A percentile compares a stretch with the other conserved stretches of the same genome.
Evolutionary conservation across 1,140 invertebrate species (phyloP).

Genomic region (Chrysomallon squamiferum): DNA sequence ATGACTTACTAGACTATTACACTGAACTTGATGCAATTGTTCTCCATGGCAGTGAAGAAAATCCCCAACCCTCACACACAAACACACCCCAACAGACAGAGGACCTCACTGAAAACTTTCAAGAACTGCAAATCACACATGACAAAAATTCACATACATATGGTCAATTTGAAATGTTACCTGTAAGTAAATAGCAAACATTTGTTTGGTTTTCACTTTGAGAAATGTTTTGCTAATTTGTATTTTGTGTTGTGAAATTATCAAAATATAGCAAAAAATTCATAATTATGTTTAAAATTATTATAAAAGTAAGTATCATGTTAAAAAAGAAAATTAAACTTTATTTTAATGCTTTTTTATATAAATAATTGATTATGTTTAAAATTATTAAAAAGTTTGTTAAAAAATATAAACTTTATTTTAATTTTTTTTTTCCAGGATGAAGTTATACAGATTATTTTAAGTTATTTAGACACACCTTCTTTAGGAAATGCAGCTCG

Average conservation of each 20-base stretch:
- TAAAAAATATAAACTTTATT: neutral
- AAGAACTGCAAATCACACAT: too few species aligned
- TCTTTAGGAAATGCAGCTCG: slow-evolving; percentile 78
- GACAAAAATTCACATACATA: too few species aligned
- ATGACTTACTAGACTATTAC: slow-evolving; percentile 80
- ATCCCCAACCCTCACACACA: too few species aligned
- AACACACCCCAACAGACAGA: too few species aligned
- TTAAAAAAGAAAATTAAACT: too few species aligned
- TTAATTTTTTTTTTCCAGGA: slow-evolving; percentile 63
- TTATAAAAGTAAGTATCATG: too few species aligned
- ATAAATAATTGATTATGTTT: neutral
- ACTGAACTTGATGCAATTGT: slow-evolving; percentile 87
- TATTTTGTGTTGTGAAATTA: too few species aligned
- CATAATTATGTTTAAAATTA: too few species aligned
- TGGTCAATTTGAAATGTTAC: slow-evolving; percentile 1
- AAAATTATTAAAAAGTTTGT: neutral
- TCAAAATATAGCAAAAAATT: too few species aligned
- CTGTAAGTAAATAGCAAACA: neutral
- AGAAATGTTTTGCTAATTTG: too few species aligned
- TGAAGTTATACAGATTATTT: slow-evolving; percentile 76
- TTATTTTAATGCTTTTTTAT: too few species aligned
- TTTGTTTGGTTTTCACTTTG: neutral
- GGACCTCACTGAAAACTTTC: too few species aligned
- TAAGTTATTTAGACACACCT: slow-evolving; percentile 79
- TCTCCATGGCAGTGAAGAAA: slow-evolving; percentile 68